These are phyloP conservation scores for Acanthoscelides obtectus DNA, from an alignment of 2,888 invertebrate species.

Conservation along the genomic window DNA sequence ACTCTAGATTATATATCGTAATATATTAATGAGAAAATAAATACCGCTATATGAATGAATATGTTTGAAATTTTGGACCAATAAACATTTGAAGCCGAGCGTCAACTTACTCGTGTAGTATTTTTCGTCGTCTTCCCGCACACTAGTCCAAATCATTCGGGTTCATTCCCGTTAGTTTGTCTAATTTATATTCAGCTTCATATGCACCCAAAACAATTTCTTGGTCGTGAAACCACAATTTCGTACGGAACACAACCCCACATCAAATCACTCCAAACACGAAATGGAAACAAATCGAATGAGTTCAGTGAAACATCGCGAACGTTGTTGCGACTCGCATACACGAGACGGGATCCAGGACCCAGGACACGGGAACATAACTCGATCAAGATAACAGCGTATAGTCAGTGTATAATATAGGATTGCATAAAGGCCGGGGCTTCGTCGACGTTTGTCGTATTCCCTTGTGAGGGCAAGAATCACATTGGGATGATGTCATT, in stretches of 20 bases:
- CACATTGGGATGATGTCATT: conserved; percentile 34
- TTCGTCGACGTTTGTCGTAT: no score
- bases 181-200: no score
- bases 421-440: not conserved
- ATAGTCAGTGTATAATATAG: not conserved
- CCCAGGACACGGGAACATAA: not conserved
- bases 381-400: not conserved
- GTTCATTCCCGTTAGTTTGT: no score
- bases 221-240: not conserved
- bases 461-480: conserved; percentile 36
- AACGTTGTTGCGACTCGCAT: not conserved
- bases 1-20: no score
- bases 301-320: not conserved
- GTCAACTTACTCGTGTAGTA: no score
- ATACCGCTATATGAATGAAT: no score
- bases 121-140: no score
- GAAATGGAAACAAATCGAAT: not conserved
- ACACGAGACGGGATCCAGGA: not conserved
- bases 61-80: no score
- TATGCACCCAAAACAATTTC: not conserved
- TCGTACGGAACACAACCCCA: not conserved
- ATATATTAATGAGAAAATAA: no score
- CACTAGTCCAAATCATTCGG: no score
- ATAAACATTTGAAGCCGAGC: no score
- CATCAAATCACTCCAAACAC: not conserved